Evolutionary conservation across 2,113 vertebrate genomes (phyloP), one percentile per base, ranked within the genome.

Genomic region (Nerophis lumbriciformis): DNA sequence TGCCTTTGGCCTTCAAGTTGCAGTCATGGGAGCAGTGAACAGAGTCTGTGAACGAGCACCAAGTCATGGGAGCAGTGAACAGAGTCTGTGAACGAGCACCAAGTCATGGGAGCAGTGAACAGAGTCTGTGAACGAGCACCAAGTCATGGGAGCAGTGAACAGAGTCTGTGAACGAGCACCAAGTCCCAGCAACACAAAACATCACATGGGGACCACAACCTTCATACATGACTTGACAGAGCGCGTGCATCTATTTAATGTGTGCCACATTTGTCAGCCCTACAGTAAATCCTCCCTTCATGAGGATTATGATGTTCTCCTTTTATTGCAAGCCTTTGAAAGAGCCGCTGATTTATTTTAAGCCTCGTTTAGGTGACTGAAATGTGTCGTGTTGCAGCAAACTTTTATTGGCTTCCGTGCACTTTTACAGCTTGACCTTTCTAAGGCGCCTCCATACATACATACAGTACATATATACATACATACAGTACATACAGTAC

Each of bases 41-140:
- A 28, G 28, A 28, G 28, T 28, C 28, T 28, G 28, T 3, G 28
- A 28, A 28, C 28, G 4, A 3, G 19, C 19, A 19, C 19, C 19
- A 19, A 2, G 19, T 53, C 16, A n/a, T n/a, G n/a, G n/a, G n/a
- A n/a, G 19, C 19, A 19, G 28, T 28, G 28, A 28, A 3, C 28
- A 28, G 28, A 28, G 28, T 28, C 28, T 51, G 50, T 62, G 73
- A 71, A 78, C 54, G 76, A 54, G 75, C 8, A 39, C 48, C 11
- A 47, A 63, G 51, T 53, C 16, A n/a, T n/a, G n/a, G n/a, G n/a
- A n/a, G 2, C 4, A 28, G 28, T 28, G 28, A 28, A 3, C 28
- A 28, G 28, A 28, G 28, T 28, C 28, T 28, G 28, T 3, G 28
- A 28, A 28, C 28, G 4, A 3, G 19, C 19, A 19, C 19, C 19